Evolutionary conservation across 2,113 vertebrate genomes (phyloP).

Genomic region (Machaerirhynchus nigripectus): DNA sequence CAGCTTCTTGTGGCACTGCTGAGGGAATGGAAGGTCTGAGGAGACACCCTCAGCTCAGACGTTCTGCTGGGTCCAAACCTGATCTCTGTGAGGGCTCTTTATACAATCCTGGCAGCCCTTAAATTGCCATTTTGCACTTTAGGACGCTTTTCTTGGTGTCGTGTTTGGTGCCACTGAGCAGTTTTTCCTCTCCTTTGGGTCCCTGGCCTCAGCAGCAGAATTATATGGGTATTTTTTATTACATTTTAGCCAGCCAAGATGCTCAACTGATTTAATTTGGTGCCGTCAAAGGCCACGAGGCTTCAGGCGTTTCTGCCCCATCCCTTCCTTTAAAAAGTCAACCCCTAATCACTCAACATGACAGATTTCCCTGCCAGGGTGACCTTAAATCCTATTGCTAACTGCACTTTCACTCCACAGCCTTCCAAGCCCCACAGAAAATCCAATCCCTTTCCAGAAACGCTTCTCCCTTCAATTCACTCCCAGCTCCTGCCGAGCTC

Average conservation of each 20-base stretch:
- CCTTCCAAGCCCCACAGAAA: neutral
- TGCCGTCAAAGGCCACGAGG: neutral
- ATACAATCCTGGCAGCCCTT: neutral
- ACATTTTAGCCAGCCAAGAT: neutral
- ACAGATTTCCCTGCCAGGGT: neutral
- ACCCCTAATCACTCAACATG: neutral
- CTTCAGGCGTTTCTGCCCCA: neutral
- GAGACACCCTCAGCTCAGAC: neutral
- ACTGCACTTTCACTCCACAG: neutral
- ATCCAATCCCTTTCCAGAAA: neutral
- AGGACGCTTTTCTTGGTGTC: neutral
- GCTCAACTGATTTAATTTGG: neutral
- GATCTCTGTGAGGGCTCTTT: neutral
- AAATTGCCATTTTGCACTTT: neutral
- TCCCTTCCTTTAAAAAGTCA: neutral
- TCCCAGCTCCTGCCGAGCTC: neutral
- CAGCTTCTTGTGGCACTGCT: neutral
- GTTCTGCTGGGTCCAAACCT: neutral
- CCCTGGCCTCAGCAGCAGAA: neutral
- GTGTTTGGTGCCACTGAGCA: neutral
- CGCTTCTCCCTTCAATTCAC: neutral
- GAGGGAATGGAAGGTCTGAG: constrained; percentile 28
- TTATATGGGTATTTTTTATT: neutral
- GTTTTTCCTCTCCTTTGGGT: neutral
- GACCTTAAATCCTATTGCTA: neutral